Conservation (phyloP, 1,140 invertebrate genomes). For the Dendroctonus ponderosae region DNA sequence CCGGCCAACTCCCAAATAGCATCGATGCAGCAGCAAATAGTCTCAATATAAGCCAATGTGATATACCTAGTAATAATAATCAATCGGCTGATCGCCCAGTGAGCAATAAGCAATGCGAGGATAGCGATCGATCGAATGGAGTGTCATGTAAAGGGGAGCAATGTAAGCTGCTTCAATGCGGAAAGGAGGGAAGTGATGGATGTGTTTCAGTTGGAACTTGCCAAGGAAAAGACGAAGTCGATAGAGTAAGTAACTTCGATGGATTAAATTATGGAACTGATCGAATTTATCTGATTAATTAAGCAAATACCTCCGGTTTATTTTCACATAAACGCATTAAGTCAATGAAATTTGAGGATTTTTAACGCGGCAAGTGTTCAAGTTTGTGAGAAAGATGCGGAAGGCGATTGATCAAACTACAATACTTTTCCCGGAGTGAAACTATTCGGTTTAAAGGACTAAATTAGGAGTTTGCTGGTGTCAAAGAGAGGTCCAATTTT, state of each 20-base stretch:
- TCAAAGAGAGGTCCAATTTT: too few relatives aligned
- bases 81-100: constrained; percentile 2
- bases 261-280: too few relatives aligned
- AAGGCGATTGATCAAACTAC: too few relatives aligned
- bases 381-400: too few relatives aligned
- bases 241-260: constrained; percentile 27
- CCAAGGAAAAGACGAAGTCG: constrained; percentile 21
- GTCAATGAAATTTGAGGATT: too few relatives aligned
- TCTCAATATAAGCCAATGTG: constrained; percentile 12
- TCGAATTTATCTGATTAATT: too few relatives aligned
- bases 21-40: constrained; percentile 2
- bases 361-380: too few relatives aligned
- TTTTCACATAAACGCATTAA: too few relatives aligned
- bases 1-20: constrained; percentile 4
- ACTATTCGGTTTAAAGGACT: too few relatives aligned
- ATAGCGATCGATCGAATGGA: constrained; percentile 13
- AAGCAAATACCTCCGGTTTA: too few relatives aligned
- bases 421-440: too few relatives aligned
- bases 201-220: constrained; percentile 10
- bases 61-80: constrained; percentile 13
- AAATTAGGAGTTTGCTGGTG: too few relatives aligned
- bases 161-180: constrained; percentile 28
- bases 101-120: constrained; percentile 21
- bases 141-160: constrained; percentile 19
- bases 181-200: constrained; percentile 8